A percentile compares a stretch with the other conserved stretches of the same genome.
phyloP scores from a whole-genome alignment of 1,140 invertebrate genomes.

The Adelges cooleyi region DNA sequence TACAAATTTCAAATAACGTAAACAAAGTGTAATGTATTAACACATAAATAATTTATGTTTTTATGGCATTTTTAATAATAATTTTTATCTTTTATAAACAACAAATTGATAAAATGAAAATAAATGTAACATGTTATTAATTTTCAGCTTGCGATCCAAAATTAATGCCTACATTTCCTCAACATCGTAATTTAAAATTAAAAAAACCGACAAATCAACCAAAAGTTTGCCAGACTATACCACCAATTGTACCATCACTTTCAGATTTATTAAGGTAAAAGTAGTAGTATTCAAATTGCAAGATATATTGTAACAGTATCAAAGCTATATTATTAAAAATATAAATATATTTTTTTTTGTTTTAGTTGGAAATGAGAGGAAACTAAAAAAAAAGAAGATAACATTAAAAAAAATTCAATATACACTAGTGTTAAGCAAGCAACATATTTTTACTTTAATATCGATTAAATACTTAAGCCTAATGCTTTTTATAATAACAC shows the following conservation, averaged over 20 bases:
- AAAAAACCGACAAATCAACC: conserved; percentile 42
- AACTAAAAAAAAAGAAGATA: too few species aligned
- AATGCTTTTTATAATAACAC: neutral
- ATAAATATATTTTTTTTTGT: neutral
- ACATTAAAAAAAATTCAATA: neutral
- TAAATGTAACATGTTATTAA: too few species aligned
- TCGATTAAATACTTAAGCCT: neutral
- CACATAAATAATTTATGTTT: too few species aligned
- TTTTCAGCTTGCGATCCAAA: conserved; percentile 90
- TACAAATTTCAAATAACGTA: too few species aligned
- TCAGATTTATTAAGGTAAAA: conserved; percentile 9
- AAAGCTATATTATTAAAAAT: neutral
- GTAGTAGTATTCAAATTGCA: neutral
- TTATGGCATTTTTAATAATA: too few species aligned
- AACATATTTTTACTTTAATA: too few species aligned
- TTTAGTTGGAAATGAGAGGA: conserved; percentile 13
- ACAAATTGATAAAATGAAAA: too few species aligned
- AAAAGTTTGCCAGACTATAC: conserved; percentile 21
- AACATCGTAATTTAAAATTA: conserved; percentile 75
- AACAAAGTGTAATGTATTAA: too few species aligned
- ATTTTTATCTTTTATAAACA: too few species aligned
- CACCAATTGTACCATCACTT: conserved; percentile 11
- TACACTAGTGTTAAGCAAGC: neutral
- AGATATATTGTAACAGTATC: neutral
- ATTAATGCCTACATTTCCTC: conserved; percentile 93